Conservation (phyloP, 1,140 invertebrate species). For the Aphelenchoides avenae region DNA sequence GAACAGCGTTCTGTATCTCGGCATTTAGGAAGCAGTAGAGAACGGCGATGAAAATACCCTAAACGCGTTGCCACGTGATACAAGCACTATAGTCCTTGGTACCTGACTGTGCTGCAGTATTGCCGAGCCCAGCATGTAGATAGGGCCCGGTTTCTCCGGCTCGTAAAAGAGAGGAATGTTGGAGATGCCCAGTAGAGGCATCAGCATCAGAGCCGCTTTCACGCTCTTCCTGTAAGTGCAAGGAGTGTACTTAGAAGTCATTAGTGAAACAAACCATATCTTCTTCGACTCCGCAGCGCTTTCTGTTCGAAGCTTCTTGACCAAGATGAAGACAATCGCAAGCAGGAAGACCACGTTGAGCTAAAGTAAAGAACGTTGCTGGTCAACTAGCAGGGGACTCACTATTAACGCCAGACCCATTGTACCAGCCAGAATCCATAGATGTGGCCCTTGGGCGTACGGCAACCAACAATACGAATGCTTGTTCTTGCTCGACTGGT, state of each 20-base stretch:
- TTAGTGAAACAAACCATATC: no score
- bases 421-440: constrained; percentile 58
- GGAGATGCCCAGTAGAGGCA: constrained; percentile 63
- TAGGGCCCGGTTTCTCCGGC: constrained; percentile 57
- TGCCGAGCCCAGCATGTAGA: constrained; percentile 62
- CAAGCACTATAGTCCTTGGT: background rate
- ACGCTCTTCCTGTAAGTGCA: constrained; percentile 61
- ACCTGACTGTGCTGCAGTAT: constrained; percentile 63
- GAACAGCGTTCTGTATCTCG: constrained; percentile 60
- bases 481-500: constrained; percentile 29
- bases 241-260: constrained; percentile 10
- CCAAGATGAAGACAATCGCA: constrained; percentile 52
- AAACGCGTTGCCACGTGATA: constrained; percentile 28
- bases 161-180: constrained; percentile 62
- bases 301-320: constrained; percentile 54
- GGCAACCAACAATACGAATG: constrained; percentile 56
- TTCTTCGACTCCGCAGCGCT: constrained; percentile 55
- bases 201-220: constrained; percentile 63
- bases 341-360: constrained; percentile 55
- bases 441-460: constrained; percentile 55
- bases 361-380: constrained; percentile 33
- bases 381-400: background rate
- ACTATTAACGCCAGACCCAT: constrained; percentile 54
- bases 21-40: constrained; percentile 64
- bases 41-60: constrained; percentile 63